Percentiles rank a stretch among this genome's conserved stretches.
These are phyloP conservation scores for Eira barbara DNA, from an alignment of 2,113 vertebrate species.

Conservation along the genomic window DNA sequence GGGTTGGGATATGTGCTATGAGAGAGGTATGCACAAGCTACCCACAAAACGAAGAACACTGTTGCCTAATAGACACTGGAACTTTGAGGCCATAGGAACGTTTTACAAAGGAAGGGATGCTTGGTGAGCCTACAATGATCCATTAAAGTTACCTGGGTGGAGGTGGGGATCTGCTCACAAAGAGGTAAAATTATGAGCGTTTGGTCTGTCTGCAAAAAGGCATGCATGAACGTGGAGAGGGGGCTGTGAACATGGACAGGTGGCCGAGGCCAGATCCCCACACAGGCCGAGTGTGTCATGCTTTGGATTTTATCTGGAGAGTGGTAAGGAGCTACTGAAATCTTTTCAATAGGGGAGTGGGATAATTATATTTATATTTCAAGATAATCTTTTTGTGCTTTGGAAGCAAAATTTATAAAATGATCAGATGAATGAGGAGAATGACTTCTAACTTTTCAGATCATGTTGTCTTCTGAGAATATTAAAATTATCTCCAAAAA, in stretches of 20 bases:
- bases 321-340: background rate
- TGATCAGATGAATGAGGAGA: background rate
- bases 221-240: background rate
- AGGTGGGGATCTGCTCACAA: background rate
- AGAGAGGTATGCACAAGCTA: background rate
- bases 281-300: background rate
- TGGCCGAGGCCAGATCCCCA: background rate
- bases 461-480: background rate
- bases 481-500: background rate
- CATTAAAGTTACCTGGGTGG: background rate
- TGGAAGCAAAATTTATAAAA: background rate
- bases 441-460: background rate
- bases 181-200: background rate
- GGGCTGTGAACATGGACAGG: background rate
- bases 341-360: background rate
- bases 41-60: background rate
- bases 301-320: background rate
- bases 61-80: background rate
- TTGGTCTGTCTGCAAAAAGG: background rate
- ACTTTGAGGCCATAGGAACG: background rate
- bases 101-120: background rate
- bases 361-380: background rate
- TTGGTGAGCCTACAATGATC: background rate
- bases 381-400: background rate
- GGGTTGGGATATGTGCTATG: background rate